Percentiles rank a stretch among this genome's conserved stretches.
phyloP scores from a whole-genome alignment of 2,888 invertebrate species.

The Cephus nigrinus region DNA sequence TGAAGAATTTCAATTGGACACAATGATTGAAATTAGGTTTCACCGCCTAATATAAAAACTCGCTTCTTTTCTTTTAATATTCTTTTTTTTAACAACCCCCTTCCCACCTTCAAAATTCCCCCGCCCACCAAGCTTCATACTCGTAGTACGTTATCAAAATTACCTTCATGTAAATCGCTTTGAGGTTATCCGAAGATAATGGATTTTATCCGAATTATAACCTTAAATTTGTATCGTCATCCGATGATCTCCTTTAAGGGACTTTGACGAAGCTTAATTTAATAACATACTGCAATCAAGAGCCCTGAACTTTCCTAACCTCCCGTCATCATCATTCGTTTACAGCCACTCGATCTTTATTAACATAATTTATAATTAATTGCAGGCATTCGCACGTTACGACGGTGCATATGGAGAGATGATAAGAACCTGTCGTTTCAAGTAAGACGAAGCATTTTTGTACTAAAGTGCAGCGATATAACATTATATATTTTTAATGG shows the following conservation, averaged over 20 bases:
- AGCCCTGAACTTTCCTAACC: background rate
- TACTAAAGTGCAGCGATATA: slow-evolving; percentile 65
- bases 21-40: slow-evolving; percentile 25
- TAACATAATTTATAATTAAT: slow-evolving; percentile 41
- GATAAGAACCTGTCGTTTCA: slow-evolving; percentile 53
- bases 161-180: background rate
- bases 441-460: slow-evolving; percentile 61
- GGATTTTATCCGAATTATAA: background rate
- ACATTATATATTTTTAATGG: slow-evolving; percentile 50
- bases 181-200: background rate
- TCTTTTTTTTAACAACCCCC: background rate
- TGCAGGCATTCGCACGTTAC: slow-evolving; percentile 52
- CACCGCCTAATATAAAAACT: slow-evolving; percentile 32
- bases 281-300: background rate
- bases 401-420: slow-evolving; percentile 47
- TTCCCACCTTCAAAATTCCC: slow-evolving; percentile 8
- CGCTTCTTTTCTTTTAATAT: slow-evolving; percentile 12
- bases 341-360: slow-evolving; percentile 38
- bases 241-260: background rate
- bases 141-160: background rate
- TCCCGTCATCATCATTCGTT: background rate
- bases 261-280: background rate
- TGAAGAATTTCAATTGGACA: slow-evolving; percentile 18
- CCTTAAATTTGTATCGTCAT: background rate
- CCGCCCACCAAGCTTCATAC: background rate